Percentiles rank a stretch among this genome's conserved stretches.
Evolutionary conservation across 2,113 vertebrate species (phyloP).

Genomic region (Ursus arctos): DNA sequence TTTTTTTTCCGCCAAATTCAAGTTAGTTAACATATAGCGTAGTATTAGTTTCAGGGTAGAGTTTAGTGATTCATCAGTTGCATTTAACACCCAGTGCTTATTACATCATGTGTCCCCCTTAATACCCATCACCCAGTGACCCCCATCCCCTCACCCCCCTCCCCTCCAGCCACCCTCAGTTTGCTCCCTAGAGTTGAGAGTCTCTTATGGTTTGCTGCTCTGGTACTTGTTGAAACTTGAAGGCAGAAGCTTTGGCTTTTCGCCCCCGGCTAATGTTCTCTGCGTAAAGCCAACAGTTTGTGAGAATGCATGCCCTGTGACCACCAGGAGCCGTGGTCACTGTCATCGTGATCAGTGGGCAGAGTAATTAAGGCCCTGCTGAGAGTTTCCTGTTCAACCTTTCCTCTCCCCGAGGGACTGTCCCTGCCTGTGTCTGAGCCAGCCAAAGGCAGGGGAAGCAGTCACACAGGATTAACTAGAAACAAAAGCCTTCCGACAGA

Average conservation of each 20-base stretch:
- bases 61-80: neutral
- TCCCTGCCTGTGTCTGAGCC: neutral
- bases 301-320: fast-evolving
- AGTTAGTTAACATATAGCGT: too few species aligned
- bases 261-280: neutral
- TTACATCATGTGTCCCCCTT: neutral
- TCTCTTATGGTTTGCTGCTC: neutral
- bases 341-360: neutral
- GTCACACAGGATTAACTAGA: neutral
- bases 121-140: fast-evolving
- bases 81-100: neutral
- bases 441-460: neutral
- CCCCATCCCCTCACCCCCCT: neutral
- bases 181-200: neutral
- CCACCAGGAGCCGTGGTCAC: neutral
- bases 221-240: neutral
- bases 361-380: neutral
- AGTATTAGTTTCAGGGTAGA: neutral
- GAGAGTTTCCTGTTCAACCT: neutral
- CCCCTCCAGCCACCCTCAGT: neutral
- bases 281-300: neutral
- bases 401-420: neutral
- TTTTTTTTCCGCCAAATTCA: too few species aligned
- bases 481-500: neutral
- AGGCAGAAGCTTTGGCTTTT: neutral